phyloP scores from a whole-genome alignment of 2,797 vertebrate genomes.

The Trichosurus vulpecula region DNA sequence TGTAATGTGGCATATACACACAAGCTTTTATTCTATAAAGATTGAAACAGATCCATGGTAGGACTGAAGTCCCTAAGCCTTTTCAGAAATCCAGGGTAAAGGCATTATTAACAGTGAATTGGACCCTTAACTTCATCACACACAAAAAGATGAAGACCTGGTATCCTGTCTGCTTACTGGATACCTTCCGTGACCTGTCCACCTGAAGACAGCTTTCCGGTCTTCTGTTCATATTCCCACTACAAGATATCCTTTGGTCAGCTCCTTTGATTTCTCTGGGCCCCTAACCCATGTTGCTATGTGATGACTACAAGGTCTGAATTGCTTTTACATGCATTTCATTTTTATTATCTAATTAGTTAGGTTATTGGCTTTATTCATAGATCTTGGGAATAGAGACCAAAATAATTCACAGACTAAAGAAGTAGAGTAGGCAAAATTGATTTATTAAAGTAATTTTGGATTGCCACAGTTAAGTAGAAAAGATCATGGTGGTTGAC shows the following conservation, averaged over 20 bases:
- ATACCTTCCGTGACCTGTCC: neutral
- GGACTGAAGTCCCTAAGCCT: neutral
- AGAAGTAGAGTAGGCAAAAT: neutral
- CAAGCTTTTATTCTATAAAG: constrained; percentile 23
- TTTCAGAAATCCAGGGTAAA: neutral
- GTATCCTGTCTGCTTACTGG: neutral
- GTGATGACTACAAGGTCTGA: neutral
- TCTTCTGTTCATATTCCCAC: neutral
- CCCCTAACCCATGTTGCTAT: neutral
- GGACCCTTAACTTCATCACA: neutral
- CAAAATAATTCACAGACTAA: neutral
- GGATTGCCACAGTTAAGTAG: neutral
- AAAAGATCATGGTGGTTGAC: neutral
- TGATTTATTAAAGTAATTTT: neutral
- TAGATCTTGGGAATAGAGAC: neutral
- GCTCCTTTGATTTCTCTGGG: neutral
- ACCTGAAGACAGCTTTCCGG: neutral
- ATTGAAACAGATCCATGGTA: constrained; percentile 6
- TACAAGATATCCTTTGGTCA: neutral
- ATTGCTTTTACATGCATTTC: neutral
- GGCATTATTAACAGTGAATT: neutral
- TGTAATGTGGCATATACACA: neutral
- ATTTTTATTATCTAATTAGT: neutral
- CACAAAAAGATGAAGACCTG: neutral
- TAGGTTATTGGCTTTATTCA: neutral